Evolutionary conservation across 2,113 vertebrate genomes (phyloP), one percentile per base, ranked within the genome.

Genomic region (Nycticorax nycticorax): DNA sequence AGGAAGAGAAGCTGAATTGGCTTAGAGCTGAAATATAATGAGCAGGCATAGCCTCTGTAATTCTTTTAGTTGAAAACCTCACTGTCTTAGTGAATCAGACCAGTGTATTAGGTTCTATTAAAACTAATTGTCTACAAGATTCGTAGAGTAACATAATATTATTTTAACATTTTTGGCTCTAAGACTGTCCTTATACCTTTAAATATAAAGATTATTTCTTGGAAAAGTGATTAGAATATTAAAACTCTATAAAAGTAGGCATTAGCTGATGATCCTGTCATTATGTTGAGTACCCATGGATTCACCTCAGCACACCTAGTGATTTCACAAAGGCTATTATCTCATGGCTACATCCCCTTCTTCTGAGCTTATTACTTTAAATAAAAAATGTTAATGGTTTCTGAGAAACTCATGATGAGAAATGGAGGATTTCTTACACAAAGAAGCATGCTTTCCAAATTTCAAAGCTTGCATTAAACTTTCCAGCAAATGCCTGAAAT

Each of bases 361-460:
- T 96, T 94, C 64, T 87, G 95, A 95, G 96, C 97, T 97, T 97
- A 97, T 98, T 97, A 98, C 97, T 98, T 97, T 98, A 98, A 97
- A 97, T 97, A 97, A 98, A 97, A 98, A 97, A 98, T 97, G 98
- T 96, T 98, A 98, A 97, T 98, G 97, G 97, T 97, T 98, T 98
- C 97, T 98, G 97, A 98, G 98, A 98, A 98, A 92, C 91, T 93
- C 84, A 59, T 76, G 85, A 96, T 94, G 95, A 97, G 95, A 93
- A 94, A 94, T 81, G 68, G 90, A 94, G 87, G 48, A 96, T 91
- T 92, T 96, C 95, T 82, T 89, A 80, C 45, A 96, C 45, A 93
- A 96, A 97, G 92, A 85, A 97, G 50, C 32, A 81, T 28, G 60
- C 75, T 79, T 96, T 97, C 89, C 53, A 75, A 96, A 97, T 97